These are phyloP conservation scores for Selene dorsalis DNA, from an alignment of 2,797 vertebrate genomes.

Conservation along the genomic window DNA sequence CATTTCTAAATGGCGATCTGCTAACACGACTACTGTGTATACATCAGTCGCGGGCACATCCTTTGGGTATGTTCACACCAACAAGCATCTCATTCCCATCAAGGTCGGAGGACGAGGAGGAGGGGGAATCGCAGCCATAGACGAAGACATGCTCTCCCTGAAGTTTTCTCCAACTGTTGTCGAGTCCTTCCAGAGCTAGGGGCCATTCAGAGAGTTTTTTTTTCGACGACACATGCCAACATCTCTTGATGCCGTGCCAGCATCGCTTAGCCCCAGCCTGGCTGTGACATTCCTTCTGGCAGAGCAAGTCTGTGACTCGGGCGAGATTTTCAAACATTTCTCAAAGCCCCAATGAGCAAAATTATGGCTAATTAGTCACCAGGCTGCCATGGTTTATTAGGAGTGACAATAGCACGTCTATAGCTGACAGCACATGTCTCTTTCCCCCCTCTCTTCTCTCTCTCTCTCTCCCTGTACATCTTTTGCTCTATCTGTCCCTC, in stretches of 20 bases:
- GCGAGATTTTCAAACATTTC: conserved; percentile 62
- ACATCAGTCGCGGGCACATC: background rate
- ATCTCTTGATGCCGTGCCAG: conserved; percentile 65
- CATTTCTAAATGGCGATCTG: background rate
- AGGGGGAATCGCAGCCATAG: conserved; percentile 14
- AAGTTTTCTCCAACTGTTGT: conserved; percentile 59
- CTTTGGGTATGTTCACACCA: conserved; percentile 14
- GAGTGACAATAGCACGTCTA: conserved; percentile 59
- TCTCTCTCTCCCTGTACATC: conserved; percentile 20
- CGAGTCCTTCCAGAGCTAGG: conserved; percentile 33
- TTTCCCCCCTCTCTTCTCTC: background rate
- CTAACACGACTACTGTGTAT: background rate
- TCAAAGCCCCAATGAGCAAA: conserved; percentile 66
- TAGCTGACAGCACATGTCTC: conserved; percentile 59
- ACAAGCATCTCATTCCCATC: conserved; percentile 21
- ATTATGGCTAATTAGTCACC: conserved; percentile 75
- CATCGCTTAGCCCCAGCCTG: conserved; percentile 51
- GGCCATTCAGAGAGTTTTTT: conserved; percentile 44
- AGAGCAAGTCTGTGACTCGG: conserved; percentile 51
- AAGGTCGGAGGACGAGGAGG: conserved; percentile 45
- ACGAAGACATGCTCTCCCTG: conserved; percentile 6
- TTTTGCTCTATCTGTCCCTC: conserved; percentile 10
- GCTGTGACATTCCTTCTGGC: conserved; percentile 73
- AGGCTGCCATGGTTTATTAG: conserved; percentile 70
- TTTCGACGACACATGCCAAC: conserved; percentile 48